A percentile compares a stretch with the other conserved stretches of the same genome.
These are phyloP conservation scores for Parapristionchus giblindavisi DNA, from an alignment of 2,888 invertebrate genomes.

Conservation along the genomic window DNA sequence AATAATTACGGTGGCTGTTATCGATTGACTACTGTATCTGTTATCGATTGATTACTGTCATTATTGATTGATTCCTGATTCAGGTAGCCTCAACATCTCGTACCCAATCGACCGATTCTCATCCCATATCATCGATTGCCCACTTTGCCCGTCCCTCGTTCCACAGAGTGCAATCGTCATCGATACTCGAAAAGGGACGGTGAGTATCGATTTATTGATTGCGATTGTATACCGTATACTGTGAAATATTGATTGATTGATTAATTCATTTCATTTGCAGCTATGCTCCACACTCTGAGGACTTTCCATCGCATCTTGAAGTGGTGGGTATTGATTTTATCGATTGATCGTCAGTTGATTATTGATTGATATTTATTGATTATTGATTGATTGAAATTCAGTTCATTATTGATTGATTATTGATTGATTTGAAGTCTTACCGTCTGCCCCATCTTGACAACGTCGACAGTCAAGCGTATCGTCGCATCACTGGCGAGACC, in stretches of 20 bases:
- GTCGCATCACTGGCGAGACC: background rate
- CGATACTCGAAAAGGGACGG: conserved; percentile 30
- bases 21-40: conserved; percentile 1
- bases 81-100: conserved; percentile 18
- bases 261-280: background rate
- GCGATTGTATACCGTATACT: background rate
- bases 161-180: conserved; percentile 15
- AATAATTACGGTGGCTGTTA: background rate
- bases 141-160: background rate
- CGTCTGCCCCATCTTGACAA: background rate
- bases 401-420: background rate
- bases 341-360: too few species aligned
- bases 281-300: conserved; percentile 5
- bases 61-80: too few species aligned
- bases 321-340: background rate
- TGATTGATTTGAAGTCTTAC: background rate
- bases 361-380: background rate
- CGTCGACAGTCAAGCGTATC: background rate
- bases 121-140: background rate
- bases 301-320: background rate
- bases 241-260: background rate
- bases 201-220: background rate
- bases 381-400: background rate
- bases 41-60: conserved; percentile 4
- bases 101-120: background rate